phyloP scores from a whole-genome alignment of 2,797 vertebrate species.

The Oreochromis mossambicus region DNA sequence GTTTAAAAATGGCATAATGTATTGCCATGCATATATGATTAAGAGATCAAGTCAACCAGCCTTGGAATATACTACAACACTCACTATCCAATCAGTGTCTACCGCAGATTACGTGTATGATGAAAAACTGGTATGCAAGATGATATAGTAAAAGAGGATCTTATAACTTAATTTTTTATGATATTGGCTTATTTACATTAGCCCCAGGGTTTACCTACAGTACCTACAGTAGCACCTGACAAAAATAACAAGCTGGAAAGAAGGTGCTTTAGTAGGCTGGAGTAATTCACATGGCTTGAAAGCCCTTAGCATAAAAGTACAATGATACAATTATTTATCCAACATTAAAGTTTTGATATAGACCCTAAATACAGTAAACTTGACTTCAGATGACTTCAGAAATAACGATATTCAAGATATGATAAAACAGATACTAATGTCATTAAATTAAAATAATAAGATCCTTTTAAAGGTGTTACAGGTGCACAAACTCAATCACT shows the following conservation, averaged over 20 bases:
- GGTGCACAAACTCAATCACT: fast-evolving
- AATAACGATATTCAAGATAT: neutral
- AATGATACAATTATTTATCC: neutral
- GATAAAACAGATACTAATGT: neutral
- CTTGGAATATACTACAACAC: neutral
- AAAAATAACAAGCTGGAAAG: neutral
- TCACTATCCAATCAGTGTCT: neutral
- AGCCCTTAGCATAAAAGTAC: neutral
- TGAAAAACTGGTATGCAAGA: neutral
- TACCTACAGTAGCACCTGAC: neutral
- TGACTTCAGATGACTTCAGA: neutral
- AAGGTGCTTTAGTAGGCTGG: neutral
- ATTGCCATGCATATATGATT: neutral
- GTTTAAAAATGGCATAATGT: neutral
- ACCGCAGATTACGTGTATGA: fast-evolving
- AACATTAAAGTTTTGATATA: neutral
- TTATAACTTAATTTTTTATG: neutral
- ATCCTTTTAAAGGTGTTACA: neutral
- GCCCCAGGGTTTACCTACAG: neutral
- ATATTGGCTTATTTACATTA: neutral
- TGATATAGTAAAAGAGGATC: neutral
- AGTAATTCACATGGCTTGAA: neutral
- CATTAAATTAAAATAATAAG: neutral
- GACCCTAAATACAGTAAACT: neutral
- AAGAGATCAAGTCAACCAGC: neutral